Evolutionary conservation across 2,888 invertebrate genomes (phyloP).

Genomic region (Timandra comae): DNA sequence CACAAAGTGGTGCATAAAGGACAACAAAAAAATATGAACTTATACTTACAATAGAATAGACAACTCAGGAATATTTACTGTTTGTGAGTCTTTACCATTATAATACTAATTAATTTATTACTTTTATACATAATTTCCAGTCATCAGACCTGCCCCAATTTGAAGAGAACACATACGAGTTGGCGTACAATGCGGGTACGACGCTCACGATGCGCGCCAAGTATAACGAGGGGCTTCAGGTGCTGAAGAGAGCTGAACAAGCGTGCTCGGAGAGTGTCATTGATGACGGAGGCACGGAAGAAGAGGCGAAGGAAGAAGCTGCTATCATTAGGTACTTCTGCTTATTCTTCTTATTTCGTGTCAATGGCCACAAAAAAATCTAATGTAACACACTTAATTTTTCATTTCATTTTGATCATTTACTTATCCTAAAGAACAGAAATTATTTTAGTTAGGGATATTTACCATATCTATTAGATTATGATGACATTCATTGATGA

Average conservation of each 20-base stretch:
- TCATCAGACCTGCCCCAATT: conserved; percentile 55
- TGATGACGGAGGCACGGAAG: conserved; percentile 93
- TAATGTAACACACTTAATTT: not conserved
- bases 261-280: conserved; percentile 88
- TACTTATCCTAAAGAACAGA: not conserved
- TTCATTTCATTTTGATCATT: not conserved
- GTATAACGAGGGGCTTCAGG: conserved; percentile 86
- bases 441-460: not conserved
- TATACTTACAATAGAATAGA: no score
- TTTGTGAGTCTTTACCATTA: no score
- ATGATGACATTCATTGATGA: no score
- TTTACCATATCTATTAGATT: not conserved
- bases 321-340: conserved; percentile 89
- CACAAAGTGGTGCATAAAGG: no score
- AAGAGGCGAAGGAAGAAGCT: conserved; percentile 95
- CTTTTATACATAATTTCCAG: conserved; percentile 24
- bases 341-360: no score
- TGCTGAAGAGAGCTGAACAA: conserved; percentile 88
- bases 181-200: conserved; percentile 94
- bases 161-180: conserved; percentile 85
- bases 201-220: conserved; percentile 83
- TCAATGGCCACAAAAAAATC: no score
- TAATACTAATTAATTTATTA: no score
- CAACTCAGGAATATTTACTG: no score
- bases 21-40: no score